Evolutionary conservation across 1,140 invertebrate genomes (phyloP).

Genomic region (Brachionus rubens): DNA sequence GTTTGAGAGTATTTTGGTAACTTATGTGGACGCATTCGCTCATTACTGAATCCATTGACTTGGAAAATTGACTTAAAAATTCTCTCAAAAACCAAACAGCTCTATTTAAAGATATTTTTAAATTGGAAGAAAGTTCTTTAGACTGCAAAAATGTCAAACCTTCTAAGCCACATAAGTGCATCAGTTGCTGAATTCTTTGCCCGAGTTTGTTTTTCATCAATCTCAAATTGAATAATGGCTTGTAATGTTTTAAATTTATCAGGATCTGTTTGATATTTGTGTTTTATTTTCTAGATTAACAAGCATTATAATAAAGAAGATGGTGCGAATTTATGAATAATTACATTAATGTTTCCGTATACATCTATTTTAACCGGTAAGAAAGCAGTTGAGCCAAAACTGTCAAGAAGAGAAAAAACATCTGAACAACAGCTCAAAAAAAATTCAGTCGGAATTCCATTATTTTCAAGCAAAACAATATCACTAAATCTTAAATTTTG

Average conservation of each 20-base stretch:
- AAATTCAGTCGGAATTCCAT: constrained; percentile 40
- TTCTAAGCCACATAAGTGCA: constrained; percentile 47
- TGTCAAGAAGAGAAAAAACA: constrained; percentile 44
- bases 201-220: constrained; percentile 4
- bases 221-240: constrained; percentile 18
- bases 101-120: constrained; percentile 6
- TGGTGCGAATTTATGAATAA: not conserved
- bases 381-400: constrained; percentile 47
- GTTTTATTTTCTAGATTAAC: constrained; percentile 34
- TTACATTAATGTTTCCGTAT: constrained; percentile 47
- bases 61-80: constrained; percentile 31
- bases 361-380: constrained; percentile 48
- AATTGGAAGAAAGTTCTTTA: not conserved
- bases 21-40: constrained; percentile 44
- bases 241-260: constrained; percentile 16
- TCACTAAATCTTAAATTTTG: constrained; percentile 6
- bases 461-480: constrained; percentile 35
- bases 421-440: constrained; percentile 47
- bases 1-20: constrained; percentile 46
- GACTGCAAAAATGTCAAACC: not conserved
- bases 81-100: constrained; percentile 46
- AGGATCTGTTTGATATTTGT: constrained; percentile 23
- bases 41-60: constrained; percentile 30
- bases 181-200: constrained; percentile 46
- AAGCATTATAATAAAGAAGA: not conserved